Percentiles rank a stretch among this genome's conserved stretches.
These are phyloP conservation scores for Elephantulus edwardii DNA, from an alignment of 2,113 vertebrate species.

Conservation along the genomic window DNA sequence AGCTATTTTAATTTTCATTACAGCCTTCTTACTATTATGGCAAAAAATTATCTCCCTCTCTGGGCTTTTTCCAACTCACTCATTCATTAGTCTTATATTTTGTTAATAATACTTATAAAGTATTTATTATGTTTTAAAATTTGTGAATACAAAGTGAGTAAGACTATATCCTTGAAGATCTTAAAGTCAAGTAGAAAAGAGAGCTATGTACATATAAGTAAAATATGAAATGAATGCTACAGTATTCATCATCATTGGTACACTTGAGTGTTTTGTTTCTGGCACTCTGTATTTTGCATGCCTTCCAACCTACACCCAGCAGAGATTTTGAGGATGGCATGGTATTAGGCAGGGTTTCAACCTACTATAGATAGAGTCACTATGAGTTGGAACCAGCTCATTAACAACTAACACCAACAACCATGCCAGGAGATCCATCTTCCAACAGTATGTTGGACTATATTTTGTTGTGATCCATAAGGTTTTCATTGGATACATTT, in stretches of 20 bases:
- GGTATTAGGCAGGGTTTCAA: too few relatives aligned
- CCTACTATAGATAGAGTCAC: too few relatives aligned
- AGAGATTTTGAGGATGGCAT: too few relatives aligned
- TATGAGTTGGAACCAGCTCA: too few relatives aligned
- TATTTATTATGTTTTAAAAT: neutral
- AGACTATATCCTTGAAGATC: neutral
- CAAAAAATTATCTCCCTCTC: neutral
- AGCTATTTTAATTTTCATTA: neutral
- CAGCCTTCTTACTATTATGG: neutral
- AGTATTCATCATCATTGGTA: too few relatives aligned
- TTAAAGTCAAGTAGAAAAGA: neutral
- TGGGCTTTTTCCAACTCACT: neutral
- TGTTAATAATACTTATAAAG: conserved; percentile 34
- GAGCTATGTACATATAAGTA: neutral
- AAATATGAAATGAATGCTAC: too few relatives aligned
- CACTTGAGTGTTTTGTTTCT: too few relatives aligned
- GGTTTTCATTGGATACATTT: neutral
- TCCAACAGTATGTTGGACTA: neutral
- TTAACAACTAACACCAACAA: too few relatives aligned
- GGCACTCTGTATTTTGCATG: too few relatives aligned
- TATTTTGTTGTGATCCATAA: neutral
- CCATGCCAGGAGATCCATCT: neutral
- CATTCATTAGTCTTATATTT: neutral
- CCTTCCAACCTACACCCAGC: too few relatives aligned
- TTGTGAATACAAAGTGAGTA: neutral